Conservation (phyloP, 2,888 invertebrate species). For the Drosophila basisetae region DNA sequence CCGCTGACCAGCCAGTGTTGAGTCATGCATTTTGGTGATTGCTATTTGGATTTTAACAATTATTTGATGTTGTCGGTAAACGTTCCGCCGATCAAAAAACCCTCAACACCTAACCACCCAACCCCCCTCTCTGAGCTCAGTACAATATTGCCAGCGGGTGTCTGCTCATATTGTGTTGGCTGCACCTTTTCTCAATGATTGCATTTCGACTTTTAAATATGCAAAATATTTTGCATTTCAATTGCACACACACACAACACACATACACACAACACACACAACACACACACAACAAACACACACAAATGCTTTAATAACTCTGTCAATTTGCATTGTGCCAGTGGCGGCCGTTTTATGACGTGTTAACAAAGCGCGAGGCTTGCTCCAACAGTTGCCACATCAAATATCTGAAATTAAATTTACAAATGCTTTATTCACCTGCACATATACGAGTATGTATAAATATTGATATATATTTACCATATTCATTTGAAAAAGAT, state of each 20-base stretch:
- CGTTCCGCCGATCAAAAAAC: constrained; percentile 7
- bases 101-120: background rate
- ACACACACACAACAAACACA: constrained; percentile 11
- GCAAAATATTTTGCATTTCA: constrained; percentile 75
- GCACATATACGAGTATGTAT: too few relatives aligned
- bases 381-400: constrained; percentile 21
- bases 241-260: constrained; percentile 58
- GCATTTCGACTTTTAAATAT: constrained; percentile 67
- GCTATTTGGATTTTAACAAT: constrained; percentile 70
- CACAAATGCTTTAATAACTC: constrained; percentile 58
- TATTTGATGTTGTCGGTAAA: constrained; percentile 68
- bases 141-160: constrained; percentile 14
- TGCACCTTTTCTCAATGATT: constrained; percentile 70
- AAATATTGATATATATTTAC: background rate
- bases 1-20: constrained; percentile 6
- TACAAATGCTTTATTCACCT: background rate
- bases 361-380: constrained; percentile 42
- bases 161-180: constrained; percentile 24
- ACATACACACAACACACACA: background rate
- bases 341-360: constrained; percentile 19
- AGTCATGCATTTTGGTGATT: constrained; percentile 48
- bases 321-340: constrained; percentile 46
- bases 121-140: too few relatives aligned
- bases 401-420: background rate
- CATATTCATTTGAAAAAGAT: background rate